These are phyloP conservation scores for Aphelinus atriplicis DNA, from an alignment of 1,140 invertebrate species.

Conservation along the genomic window DNA sequence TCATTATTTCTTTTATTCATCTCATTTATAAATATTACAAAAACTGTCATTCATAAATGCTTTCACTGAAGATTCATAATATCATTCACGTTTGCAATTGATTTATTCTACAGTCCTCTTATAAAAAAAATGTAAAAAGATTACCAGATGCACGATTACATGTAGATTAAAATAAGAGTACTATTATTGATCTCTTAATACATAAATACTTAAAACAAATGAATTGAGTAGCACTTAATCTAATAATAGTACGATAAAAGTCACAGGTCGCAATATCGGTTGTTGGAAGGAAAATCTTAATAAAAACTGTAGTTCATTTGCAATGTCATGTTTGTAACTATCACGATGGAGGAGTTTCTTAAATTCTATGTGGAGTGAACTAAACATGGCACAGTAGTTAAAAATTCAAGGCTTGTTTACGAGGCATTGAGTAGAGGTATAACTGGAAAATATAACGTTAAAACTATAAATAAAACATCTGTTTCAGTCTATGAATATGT, in stretches of 20 bases:
- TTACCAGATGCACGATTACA: conserved; percentile 26
- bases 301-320: conserved; percentile 37
- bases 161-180: conserved; percentile 36
- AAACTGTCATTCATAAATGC: conserved; percentile 34
- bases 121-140: conserved; percentile 39
- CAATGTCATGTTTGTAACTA: conserved; percentile 25
- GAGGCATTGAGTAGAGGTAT: conserved; percentile 6
- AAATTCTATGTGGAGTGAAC: conserved; percentile 25
- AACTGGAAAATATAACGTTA: conserved; percentile 21
- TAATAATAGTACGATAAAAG: conserved; percentile 37
- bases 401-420: conserved; percentile 20
- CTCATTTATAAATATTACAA: conserved; percentile 39
- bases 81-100: conserved; percentile 33
- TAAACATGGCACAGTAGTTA: conserved; percentile 36
- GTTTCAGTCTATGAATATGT: conserved; percentile 35
- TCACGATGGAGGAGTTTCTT: conserved; percentile 14
- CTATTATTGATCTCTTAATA: conserved; percentile 26
- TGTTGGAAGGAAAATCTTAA: conserved; percentile 21
- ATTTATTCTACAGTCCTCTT: conserved; percentile 24
- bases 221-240: conserved; percentile 37
- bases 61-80: conserved; percentile 33
- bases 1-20: conserved; percentile 27
- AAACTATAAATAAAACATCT: conserved; percentile 32
- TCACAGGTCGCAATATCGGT: conserved; percentile 39
- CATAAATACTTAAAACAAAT: conserved; percentile 36